These are phyloP conservation scores for Microtus oregoni DNA, from an alignment of 2,113 vertebrate species.

Conservation along the genomic window DNA sequence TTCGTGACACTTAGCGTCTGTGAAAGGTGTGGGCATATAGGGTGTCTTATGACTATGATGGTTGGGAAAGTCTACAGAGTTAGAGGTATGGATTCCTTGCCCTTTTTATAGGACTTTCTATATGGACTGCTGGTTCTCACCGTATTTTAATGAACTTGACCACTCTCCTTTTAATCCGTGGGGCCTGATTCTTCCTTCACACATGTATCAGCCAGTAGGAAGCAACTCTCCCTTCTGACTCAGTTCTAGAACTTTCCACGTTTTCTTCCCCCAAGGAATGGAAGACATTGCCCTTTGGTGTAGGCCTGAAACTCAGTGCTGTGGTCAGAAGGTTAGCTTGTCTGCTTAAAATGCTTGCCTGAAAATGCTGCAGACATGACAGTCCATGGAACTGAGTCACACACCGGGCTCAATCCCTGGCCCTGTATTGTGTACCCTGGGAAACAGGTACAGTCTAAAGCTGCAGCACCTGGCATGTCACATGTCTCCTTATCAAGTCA, in stretches of 20 bases:
- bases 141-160: neutral
- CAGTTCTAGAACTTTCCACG: neutral
- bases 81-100: neutral
- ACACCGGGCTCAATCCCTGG: constrained; percentile 40
- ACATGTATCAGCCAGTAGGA: neutral
- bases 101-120: neutral
- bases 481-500: neutral
- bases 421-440: neutral
- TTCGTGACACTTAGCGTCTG: neutral
- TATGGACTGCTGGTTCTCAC: neutral
- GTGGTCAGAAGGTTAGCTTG: neutral
- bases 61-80: neutral
- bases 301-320: neutral
- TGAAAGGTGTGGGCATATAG: neutral
- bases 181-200: neutral
- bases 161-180: neutral
- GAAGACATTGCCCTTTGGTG: neutral
- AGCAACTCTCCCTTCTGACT: neutral
- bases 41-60: neutral
- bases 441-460: constrained; percentile 23
- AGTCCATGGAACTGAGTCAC: neutral
- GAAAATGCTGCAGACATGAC: neutral
- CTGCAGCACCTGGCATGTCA: neutral
- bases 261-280: neutral
- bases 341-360: neutral